Base-by-base conservation (phyloP, 2,797 vertebrate genomes). In the Sebastes diploproa region DNA sequence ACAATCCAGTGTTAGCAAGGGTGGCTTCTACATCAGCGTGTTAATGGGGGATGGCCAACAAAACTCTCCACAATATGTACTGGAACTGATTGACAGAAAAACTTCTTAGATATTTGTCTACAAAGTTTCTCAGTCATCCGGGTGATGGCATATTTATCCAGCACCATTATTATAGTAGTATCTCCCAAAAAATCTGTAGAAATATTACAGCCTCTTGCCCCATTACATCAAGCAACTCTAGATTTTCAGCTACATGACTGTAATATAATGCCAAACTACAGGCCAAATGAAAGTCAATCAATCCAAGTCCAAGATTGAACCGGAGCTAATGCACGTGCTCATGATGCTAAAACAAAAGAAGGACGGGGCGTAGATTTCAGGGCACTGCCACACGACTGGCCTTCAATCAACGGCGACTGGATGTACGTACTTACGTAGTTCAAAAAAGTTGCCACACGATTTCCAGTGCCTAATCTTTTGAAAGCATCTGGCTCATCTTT, bases 401-500 rank as follows among this genome's bases (percentile, higher is more conserved):
- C 70, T 80, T 80, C 71, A 83, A 67, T 67, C 80, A 85, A 50
- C 80, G 84, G 73, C 65, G 81, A 79, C 80, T 67, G 78, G 78
- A 70, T 90, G 42, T 91, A 29, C 90, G 96, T 99, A 99, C 98
- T 99, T 97, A 99, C 98, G 93, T 99, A 99, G 95, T 97, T 98
- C 95, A 99, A 98, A 97, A 96, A 97, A 93, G 98, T 99, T 80
- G 98, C 98, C 97, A 99, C 95, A 75, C 98, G 98, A 96, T 99
- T 99, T 95, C 98, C 98, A 95, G 98, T 99, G 97, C 98, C 98
- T 99, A 99, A 99, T 95, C 95, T 96, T 98, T 98, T 99, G 98
- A 99, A 99, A 96, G 96, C 98, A 97, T 99, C 98, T 91, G 96
- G 97, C 90, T 99, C 98, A 96, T 99, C 95, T 96, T 96, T 99